Base-by-base conservation (phyloP, 2,888 invertebrate genomes). In the Volucella inanis region DNA sequence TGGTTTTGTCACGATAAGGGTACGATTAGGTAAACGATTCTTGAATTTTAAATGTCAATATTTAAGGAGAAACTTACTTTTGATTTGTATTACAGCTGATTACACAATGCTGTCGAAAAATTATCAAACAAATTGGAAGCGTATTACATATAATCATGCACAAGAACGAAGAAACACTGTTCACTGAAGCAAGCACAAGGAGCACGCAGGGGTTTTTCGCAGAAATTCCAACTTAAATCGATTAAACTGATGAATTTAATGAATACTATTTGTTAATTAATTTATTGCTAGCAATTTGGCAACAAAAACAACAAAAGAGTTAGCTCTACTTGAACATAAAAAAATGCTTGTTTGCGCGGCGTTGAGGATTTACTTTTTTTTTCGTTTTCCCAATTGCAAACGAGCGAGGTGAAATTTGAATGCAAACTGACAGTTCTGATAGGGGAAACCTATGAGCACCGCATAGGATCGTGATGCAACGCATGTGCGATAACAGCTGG, bases 91-190 rank as follows among this genome's bases (percentile, higher is more conserved):
- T 50, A 39, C 62, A 41, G 39, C 68, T 47, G 22, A 79, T 84
- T 79, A 75, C 71, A 84, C 84, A 84, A 84, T 76, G 79, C 79
- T 71, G 75, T 70, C 47, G 6, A 47, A 11, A 39, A 55, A 67
- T 43, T 65, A 55, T 14, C 76, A 67, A 61, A 83, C 52, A 22
- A 75, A 65, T 59, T 54, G 49, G 54, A 65, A 75, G 12, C 71
- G 59, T 52, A 18, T 54, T 43, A 49, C 12, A 67, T 14, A 59
- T 31, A 49, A 31, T 12, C 14, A 22, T 45, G 55, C 45, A 39
- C 57, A 12, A 61, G 8, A 10, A 15, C 14, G 39, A 14, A 38
- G 39, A 15, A 10, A 9, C 12, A 15, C 14, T 14, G 10, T 31
- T 9, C 1, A 3, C 50, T 39, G 55, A 57, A 57, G 10, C 49